Base-by-base conservation (phyloP, 2,888 invertebrate species). In the Baccha elongata region DNA sequence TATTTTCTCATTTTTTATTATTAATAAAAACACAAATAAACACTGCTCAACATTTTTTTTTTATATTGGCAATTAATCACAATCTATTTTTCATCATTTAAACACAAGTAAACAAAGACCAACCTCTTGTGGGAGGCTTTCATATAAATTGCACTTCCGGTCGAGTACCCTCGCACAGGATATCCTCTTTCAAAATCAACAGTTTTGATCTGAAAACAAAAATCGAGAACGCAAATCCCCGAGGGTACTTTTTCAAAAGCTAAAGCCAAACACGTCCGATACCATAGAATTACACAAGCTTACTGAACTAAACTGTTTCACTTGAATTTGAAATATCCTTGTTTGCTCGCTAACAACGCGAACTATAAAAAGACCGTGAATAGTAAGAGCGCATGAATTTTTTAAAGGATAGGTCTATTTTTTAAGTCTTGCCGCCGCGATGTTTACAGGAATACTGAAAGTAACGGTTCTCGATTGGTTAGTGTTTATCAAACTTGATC, bases 391-490 rank as follows among this genome's bases (percentile, higher is more conserved):
- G 13, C 8, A 10, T 10, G 37, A 35, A 17, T 11, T 40, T 35
- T 26, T 13, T 6, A 10, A 15, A 37, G 37, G 50, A 21, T 15
- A 15, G 21, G 7, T 19, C 8, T 7, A 6, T 40, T 37, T 32
- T 15, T 6, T 5, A 6, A 15, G 64, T 48, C 42, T 60, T 15
- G 37, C 58, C 53, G 52, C 58, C 13, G 23, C 64, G 55, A 55
- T 52, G 67, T 67, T 75, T 52, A 65, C 50, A 64, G 74, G 69
- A 71, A 53, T 58, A 81, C 81, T 75, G 71, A 62, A 50, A 62
- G 50, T 71, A 58, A 75, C 62, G 62, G 79, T 68, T 53, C 26
- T 42, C 69, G 58, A 48, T 19, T 65, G 64, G 48, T 40, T n/a
- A 10, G 46, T 44, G 50, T 64, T 69, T 64, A 50, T 29, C 40